phyloP scores from a whole-genome alignment of 2,113 vertebrate species.

The Tachuris rubrigastra region DNA sequence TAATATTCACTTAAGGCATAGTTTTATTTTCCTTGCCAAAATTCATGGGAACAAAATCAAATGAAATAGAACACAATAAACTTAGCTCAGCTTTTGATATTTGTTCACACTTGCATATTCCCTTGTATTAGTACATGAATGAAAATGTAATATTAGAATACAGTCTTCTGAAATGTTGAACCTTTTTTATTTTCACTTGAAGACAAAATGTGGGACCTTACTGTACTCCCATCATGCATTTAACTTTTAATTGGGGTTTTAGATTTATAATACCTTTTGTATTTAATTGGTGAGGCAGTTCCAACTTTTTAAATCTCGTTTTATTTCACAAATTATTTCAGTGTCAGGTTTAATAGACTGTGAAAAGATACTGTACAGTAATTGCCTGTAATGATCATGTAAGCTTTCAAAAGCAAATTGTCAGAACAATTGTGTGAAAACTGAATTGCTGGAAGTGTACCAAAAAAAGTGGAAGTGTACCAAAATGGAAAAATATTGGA shows the following conservation, averaged over 20 bases:
- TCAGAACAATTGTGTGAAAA: neutral
- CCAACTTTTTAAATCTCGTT: neutral
- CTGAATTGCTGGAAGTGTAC: neutral
- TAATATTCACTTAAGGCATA: neutral
- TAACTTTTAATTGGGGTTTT: conserved; percentile 17
- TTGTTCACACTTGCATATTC: neutral
- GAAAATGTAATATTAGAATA: neutral
- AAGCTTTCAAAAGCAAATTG: conserved; percentile 7
- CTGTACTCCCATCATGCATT: neutral
- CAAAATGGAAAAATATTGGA: neutral
- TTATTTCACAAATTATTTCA: conserved; percentile 12
- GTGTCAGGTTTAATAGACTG: conserved; percentile 15
- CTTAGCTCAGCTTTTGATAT: neutral
- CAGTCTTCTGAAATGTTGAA: neutral
- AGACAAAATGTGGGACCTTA: neutral
- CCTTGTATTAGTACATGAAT: neutral
- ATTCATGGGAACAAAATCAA: neutral
- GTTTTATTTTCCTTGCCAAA: neutral
- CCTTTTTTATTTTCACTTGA: neutral
- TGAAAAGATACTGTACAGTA: conserved; percentile 18
- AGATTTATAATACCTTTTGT: neutral
- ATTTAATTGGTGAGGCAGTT: neutral
- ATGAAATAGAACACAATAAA: neutral
- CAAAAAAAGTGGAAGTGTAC: neutral
- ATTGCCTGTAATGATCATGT: conserved; percentile 30